Conservation (phyloP, 2,113 vertebrate genomes). For the Isurus oxyrinchus region DNA sequence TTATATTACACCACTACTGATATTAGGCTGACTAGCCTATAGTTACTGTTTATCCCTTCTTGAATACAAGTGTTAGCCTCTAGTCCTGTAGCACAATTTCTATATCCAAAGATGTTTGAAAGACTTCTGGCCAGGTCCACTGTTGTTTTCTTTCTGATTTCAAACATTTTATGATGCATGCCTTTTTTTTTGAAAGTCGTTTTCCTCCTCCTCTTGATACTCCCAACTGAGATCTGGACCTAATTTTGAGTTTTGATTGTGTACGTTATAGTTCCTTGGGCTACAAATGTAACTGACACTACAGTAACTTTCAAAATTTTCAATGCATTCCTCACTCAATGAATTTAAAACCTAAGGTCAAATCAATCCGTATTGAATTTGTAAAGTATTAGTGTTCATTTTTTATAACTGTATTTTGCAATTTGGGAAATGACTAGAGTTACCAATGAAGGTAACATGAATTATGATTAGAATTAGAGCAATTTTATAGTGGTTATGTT, state of each 20-base stretch:
- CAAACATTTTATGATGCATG: neutral
- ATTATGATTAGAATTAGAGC: neutral
- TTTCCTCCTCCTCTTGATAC: neutral
- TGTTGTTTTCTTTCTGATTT: neutral
- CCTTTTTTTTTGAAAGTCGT: neutral
- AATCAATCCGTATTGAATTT: neutral
- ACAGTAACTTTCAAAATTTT: neutral
- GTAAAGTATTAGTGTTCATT: neutral
- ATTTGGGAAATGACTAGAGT: neutral
- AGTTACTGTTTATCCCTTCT: neutral
- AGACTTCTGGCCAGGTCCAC: neutral
- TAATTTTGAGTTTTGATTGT: neutral
- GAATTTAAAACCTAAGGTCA: neutral
- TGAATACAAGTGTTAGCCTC: neutral
- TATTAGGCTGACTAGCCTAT: neutral
- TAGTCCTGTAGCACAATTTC: neutral
- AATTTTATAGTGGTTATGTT: neutral
- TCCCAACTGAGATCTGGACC: neutral
- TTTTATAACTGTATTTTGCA: neutral
- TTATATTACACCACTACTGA: neutral
- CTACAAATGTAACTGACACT: neutral
- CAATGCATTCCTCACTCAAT: neutral
- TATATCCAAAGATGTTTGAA: neutral
- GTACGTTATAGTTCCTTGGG: neutral
- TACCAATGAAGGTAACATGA: neutral